Evolutionary conservation across 2,797 vertebrate species (phyloP).

Genomic region (Rhodeus uyekii): DNA sequence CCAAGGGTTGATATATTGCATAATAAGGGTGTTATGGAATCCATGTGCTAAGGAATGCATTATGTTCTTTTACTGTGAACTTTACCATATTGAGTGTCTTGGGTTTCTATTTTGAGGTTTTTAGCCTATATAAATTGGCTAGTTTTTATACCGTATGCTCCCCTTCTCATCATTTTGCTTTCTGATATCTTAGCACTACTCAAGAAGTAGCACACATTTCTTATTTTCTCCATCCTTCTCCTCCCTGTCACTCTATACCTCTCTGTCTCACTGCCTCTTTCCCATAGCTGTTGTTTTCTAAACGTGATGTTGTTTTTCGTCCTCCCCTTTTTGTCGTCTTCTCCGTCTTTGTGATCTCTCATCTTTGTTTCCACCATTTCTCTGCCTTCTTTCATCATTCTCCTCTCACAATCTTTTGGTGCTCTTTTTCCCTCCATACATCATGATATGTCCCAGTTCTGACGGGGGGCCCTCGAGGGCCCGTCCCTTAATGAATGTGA

Average conservation of each 20-base stretch:
- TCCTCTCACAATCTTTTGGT: conserved; percentile 25
- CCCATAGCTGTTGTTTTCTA: neutral
- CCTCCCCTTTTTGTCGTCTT: neutral
- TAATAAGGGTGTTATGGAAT: neutral
- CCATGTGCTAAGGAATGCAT: neutral
- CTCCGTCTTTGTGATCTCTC: neutral
- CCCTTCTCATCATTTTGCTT: conserved; percentile 57
- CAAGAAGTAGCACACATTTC: conserved; percentile 11
- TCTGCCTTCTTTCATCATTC: conserved; percentile 1
- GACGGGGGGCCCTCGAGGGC: conserved; percentile 60
- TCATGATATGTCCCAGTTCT: conserved; percentile 66
- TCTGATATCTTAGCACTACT: conserved; percentile 49
- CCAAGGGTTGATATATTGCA: neutral
- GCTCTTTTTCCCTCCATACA: conserved; percentile 38
- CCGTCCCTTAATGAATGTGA: conserved; percentile 65
- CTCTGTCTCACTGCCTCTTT: neutral
- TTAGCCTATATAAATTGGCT: conserved; percentile 13
- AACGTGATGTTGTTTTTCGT: neutral
- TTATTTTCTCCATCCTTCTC: neutral
- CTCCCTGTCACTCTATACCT: neutral
- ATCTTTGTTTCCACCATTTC: neutral
- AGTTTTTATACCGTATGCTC: conserved; percentile 59
- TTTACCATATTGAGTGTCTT: conserved; percentile 19
- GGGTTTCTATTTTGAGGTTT: conserved; percentile 40
- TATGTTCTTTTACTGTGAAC: conserved; percentile 22